Conservation (phyloP, 1,140 invertebrate genomes). For the Neodiprion fabricii region DNA sequence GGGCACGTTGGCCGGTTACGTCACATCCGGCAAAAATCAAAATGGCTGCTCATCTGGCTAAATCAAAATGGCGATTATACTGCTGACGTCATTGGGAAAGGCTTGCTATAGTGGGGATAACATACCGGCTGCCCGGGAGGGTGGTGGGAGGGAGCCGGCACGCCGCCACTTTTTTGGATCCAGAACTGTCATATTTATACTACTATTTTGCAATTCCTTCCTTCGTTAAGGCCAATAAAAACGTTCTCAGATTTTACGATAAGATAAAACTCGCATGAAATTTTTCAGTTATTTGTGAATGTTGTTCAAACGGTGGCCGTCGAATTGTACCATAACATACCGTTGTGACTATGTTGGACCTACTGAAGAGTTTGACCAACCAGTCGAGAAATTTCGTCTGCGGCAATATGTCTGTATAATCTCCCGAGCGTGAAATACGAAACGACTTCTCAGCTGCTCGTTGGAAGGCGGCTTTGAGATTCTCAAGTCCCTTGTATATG, state of each 20-base stretch:
- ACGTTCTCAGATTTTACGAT: slow-evolving; percentile 19
- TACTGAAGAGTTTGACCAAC: not conserved
- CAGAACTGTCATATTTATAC: no score
- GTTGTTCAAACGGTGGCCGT: not conserved
- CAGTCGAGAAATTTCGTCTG: not conserved
- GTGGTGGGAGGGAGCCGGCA: no score
- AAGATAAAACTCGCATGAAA: not conserved
- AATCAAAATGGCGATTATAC: no score
- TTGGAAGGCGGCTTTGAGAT: not conserved
- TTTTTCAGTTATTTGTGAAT: not conserved
- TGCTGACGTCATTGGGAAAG: no score
- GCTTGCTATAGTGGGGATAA: no score
- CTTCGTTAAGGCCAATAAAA: no score
- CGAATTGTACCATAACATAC: not conserved
- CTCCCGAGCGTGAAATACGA: not conserved
- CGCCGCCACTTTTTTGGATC: no score
- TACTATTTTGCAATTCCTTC: no score
- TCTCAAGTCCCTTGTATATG: not conserved
- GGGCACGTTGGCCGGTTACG: no score
- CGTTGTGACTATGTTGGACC: not conserved
- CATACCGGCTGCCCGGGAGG: no score
- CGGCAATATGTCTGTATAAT: not conserved
- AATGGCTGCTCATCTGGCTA: no score
- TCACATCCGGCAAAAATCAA: no score
- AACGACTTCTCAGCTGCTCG: not conserved